phyloP scores from a whole-genome alignment of 2,113 vertebrate genomes.

The Stigmatopora argus region DNA sequence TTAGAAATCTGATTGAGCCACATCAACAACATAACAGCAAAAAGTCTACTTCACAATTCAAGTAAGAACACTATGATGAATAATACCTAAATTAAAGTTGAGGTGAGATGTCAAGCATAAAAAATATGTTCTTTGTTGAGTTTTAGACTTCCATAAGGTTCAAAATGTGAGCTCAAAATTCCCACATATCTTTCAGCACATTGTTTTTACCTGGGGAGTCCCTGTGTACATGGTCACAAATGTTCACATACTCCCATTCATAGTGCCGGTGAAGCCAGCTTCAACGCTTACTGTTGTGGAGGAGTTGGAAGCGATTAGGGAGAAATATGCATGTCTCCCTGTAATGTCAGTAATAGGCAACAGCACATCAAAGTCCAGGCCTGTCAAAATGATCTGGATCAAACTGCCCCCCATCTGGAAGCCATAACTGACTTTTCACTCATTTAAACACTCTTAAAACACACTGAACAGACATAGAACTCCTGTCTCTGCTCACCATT shows the following conservation, averaged over 20 bases:
- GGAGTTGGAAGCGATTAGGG: slow-evolving; percentile 72
- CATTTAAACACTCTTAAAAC: slow-evolving; percentile 72
- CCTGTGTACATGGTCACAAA: neutral
- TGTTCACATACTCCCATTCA: slow-evolving; percentile 1
- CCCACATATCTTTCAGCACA: neutral
- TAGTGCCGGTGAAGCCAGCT: slow-evolving; percentile 24
- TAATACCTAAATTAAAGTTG: too few species aligned
- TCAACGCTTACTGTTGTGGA: slow-evolving; percentile 26
- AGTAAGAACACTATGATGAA: too few species aligned
- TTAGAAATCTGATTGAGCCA: neutral
- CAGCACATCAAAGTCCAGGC: slow-evolving; percentile 69
- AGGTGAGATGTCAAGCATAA: too few species aligned
- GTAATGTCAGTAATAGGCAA: slow-evolving; percentile 71
- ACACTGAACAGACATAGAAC: slow-evolving; percentile 64
- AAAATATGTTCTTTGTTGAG: neutral
- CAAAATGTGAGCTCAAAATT: neutral
- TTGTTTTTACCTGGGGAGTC: neutral
- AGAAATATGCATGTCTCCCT: slow-evolving; percentile 62
- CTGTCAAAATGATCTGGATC: slow-evolving; percentile 69
- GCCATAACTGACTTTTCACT: slow-evolving; percentile 68
- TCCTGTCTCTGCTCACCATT: slow-evolving; percentile 61
- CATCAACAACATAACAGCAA: neutral
- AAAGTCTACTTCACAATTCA: neutral
- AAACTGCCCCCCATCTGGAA: slow-evolving; percentile 69
- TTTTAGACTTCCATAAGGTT: neutral